phyloP scores from a whole-genome alignment of 2,113 vertebrate species.

The Sapayoa aenigma region DNA sequence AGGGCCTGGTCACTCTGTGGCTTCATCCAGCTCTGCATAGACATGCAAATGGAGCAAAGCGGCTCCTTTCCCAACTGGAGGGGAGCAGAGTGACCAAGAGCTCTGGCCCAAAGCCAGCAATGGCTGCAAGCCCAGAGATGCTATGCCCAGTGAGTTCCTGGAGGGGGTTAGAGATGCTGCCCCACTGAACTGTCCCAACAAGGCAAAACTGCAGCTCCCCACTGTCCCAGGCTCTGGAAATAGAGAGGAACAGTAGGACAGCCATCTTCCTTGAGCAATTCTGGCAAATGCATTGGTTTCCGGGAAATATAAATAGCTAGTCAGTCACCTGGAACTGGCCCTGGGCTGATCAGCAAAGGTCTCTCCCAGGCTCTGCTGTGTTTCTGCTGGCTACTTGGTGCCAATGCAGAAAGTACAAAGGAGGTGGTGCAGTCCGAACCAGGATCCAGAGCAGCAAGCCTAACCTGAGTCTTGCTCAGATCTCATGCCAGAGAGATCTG shows the following conservation, averaged over 20 bases:
- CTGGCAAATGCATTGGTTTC: not conserved
- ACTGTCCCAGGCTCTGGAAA: not conserved
- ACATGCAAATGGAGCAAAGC: not conserved
- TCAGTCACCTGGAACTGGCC: not conserved
- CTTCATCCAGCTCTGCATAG: not conserved
- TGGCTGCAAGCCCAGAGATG: not conserved
- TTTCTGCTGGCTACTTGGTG: fast-evolving
- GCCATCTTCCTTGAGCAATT: not conserved
- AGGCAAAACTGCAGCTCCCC: not conserved
- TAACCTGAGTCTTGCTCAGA: not conserved
- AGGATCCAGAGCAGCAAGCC: not conserved
- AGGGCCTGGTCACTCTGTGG: fast-evolving
- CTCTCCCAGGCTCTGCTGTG: not conserved
- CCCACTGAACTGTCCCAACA: not conserved
- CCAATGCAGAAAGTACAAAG: not conserved
- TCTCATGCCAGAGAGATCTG: not conserved
- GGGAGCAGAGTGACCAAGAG: not conserved
- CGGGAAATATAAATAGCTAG: slow-evolving; percentile 15
- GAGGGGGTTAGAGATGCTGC: not conserved
- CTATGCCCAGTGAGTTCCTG: fast-evolving
- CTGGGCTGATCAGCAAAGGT: not conserved
- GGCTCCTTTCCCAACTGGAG: not conserved
- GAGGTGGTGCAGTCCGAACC: not conserved
- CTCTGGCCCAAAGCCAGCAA: not conserved
- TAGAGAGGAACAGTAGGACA: not conserved